Evolutionary conservation across 2,113 vertebrate genomes (phyloP).

Genomic region (Bombycilla garrulus): DNA sequence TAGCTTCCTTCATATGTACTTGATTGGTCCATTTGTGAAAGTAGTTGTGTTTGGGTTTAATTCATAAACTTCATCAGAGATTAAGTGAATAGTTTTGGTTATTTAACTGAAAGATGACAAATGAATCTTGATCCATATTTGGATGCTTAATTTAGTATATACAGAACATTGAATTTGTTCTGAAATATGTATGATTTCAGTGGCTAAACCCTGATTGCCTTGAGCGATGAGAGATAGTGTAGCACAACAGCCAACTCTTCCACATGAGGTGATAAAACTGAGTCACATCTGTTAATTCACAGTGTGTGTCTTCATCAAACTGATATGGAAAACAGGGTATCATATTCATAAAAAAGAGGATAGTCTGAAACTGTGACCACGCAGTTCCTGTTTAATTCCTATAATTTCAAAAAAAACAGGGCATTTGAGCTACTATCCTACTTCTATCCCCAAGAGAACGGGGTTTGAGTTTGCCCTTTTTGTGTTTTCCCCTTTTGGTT

Average conservation of each 20-base stretch:
- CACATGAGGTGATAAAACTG: neutral
- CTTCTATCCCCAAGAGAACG: neutral
- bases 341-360: neutral
- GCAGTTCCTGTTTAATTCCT: neutral
- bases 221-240: neutral
- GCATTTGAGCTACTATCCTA: neutral
- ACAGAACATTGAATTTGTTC: neutral
- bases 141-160: neutral
- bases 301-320: neutral
- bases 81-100: neutral
- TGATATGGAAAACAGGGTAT: neutral
- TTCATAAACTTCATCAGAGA: neutral
- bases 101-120: neutral
- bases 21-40: neutral
- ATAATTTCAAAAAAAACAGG: neutral
- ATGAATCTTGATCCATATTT: neutral
- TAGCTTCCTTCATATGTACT: neutral
- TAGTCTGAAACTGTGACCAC: neutral
- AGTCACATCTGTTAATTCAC: neutral
- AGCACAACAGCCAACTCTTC: neutral
- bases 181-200: neutral
- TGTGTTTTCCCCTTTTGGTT: neutral
- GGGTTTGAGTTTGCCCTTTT: neutral
- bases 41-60: neutral
- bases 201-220: neutral